These are phyloP conservation scores for Adelphocoris suturalis DNA, from an alignment of 2,888 invertebrate species.

Conservation along the genomic window DNA sequence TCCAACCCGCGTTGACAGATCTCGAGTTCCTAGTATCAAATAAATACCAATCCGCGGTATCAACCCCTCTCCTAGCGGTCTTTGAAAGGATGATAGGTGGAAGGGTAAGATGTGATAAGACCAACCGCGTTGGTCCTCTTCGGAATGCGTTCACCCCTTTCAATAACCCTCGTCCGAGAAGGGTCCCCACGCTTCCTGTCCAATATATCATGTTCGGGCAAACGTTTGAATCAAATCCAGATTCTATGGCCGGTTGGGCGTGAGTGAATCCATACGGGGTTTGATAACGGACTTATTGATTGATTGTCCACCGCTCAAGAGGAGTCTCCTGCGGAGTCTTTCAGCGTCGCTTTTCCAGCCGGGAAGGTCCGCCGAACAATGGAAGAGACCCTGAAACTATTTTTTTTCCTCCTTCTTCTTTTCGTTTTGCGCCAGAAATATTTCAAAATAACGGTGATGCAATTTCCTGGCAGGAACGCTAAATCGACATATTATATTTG, in stretches of 20 bases:
- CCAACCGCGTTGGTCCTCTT: background rate
- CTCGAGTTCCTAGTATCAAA: background rate
- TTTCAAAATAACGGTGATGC: too few relatives aligned
- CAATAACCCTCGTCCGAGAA: background rate
- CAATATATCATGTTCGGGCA: conserved; percentile 15
- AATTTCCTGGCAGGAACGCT: too few relatives aligned
- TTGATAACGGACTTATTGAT: conserved; percentile 28
- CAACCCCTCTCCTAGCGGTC: background rate
- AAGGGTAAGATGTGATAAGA: conserved; percentile 20
- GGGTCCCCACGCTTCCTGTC: background rate
- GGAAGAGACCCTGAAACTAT: background rate
- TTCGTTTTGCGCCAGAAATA: too few relatives aligned
- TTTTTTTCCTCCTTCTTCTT: too few relatives aligned
- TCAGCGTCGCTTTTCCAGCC: background rate
- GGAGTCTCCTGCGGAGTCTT: background rate
- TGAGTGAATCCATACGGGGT: conserved; percentile 26
- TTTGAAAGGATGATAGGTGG: conserved; percentile 3
- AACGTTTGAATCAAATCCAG: conserved; percentile 37
- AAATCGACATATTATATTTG: too few relatives aligned
- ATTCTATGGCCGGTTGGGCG: conserved; percentile 10
- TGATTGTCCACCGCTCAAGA: background rate
- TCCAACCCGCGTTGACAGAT: too few relatives aligned
- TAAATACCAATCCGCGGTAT: background rate
- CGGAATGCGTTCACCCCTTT: conserved; percentile 26
- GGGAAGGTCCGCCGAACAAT: background rate